Conservation (phyloP, 2,113 vertebrate species). For the Hyla sarda region DNA sequence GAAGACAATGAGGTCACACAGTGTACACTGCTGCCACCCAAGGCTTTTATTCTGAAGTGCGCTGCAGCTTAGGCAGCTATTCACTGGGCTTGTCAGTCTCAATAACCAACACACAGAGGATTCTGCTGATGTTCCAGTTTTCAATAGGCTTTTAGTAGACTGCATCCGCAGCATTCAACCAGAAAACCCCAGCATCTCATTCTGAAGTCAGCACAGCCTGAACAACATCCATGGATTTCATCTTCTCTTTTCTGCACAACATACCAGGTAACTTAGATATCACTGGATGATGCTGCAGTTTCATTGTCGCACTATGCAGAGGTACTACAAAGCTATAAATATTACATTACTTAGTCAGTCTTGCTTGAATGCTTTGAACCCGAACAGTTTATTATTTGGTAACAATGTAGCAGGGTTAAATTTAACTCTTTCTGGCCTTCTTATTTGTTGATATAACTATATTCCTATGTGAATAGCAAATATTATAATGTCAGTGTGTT, state of each 20-base stretch:
- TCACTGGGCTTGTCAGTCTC: slow-evolving; percentile 9
- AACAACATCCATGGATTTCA: slow-evolving; percentile 8
- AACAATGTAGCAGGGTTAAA: too few species aligned
- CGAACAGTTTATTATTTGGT: too few species aligned
- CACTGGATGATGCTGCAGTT: background rate
- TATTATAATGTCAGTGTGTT: too few species aligned
- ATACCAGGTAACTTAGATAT: slow-evolving; percentile 34
- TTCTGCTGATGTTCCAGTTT: slow-evolving; percentile 27
- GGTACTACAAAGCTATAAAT: background rate
- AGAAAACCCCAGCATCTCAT: background rate
- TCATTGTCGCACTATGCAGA: background rate
- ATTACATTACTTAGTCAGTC: too few species aligned
- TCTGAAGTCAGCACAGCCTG: background rate
- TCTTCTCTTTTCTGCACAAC: background rate
- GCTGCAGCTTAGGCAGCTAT: slow-evolving; percentile 19
- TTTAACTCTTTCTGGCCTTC: too few species aligned
- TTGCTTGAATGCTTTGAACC: too few species aligned
- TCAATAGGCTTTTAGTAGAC: background rate
- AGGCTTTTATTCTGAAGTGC: slow-evolving; percentile 44
- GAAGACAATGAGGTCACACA: background rate
- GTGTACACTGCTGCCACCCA: background rate
- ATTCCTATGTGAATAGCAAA: too few species aligned
- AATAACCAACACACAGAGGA: slow-evolving; percentile 1
- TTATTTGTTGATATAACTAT: too few species aligned
- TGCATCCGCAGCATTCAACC: background rate